Evolutionary conservation across 2,797 vertebrate genomes (phyloP).

Genomic region (Chrosomus eos): DNA sequence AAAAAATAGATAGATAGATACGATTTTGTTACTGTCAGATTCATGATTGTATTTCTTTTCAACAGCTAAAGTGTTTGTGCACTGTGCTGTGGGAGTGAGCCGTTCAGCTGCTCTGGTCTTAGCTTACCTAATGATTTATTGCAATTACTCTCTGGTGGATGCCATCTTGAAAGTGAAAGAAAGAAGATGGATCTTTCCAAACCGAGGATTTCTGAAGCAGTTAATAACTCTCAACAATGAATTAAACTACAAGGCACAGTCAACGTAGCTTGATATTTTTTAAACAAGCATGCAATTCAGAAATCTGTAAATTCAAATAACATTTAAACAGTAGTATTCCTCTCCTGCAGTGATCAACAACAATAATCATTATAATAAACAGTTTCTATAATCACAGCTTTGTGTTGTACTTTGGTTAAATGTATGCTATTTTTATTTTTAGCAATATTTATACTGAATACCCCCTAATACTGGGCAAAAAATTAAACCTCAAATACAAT

Average conservation of each 20-base stretch:
- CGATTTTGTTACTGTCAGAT: not conserved
- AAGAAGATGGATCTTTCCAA: slow-evolving; percentile 90
- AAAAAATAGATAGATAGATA: not conserved
- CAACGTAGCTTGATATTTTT: not conserved
- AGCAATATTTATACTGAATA: not conserved
- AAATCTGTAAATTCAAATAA: not conserved
- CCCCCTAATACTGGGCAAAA: not conserved
- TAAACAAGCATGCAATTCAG: not conserved
- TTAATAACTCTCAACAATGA: slow-evolving; percentile 80
- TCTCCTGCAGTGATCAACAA: not conserved
- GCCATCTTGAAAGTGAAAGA: slow-evolving; percentile 73
- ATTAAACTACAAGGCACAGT: slow-evolving; percentile 62
- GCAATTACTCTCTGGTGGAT: slow-evolving; percentile 71
- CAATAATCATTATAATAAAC: not conserved
- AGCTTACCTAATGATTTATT: slow-evolving; percentile 81
- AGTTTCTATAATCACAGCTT: not conserved
- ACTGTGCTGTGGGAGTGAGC: slow-evolving; percentile 82
- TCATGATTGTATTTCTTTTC: slow-evolving; percentile 9
- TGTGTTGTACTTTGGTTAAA: not conserved
- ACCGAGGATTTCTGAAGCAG: slow-evolving; percentile 87
- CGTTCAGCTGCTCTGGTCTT: slow-evolving; percentile 79
- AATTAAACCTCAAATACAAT: not conserved
- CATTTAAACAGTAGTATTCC: not conserved
- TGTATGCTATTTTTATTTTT: not conserved
- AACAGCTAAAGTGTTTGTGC: slow-evolving; percentile 78